A percentile compares a stretch with the other conserved stretches of the same genome.
phyloP scores from a whole-genome alignment of 2,888 invertebrate genomes.

The Meandrusa payeni region DNA sequence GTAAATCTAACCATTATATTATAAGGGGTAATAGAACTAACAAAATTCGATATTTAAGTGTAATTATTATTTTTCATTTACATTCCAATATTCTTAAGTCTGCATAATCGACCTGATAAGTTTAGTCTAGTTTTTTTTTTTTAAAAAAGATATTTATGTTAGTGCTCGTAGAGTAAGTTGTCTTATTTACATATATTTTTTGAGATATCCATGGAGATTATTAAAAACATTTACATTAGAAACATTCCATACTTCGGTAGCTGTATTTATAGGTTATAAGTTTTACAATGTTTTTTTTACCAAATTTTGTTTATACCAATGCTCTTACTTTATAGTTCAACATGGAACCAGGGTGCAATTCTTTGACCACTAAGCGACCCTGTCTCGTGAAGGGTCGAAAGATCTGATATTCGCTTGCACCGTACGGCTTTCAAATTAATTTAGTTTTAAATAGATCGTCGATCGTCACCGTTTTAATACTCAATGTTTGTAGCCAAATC shows the following conservation, averaged over 20 bases:
- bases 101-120: slow-evolving; percentile 59
- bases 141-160: slow-evolving; percentile 38
- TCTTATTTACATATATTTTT: slow-evolving; percentile 35
- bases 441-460: slow-evolving; percentile 27
- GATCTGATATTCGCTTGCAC: not conserved
- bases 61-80: slow-evolving; percentile 42
- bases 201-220: slow-evolving; percentile 60
- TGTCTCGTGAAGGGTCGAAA: not conserved
- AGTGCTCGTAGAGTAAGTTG: slow-evolving; percentile 37
- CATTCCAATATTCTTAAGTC: slow-evolving; percentile 70
- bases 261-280: slow-evolving; percentile 64
- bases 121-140: slow-evolving; percentile 30
- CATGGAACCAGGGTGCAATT: slow-evolving; percentile 41
- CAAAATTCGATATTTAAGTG: slow-evolving; percentile 44
- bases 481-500: slow-evolving; percentile 40
- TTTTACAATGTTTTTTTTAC: slow-evolving; percentile 64
- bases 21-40: slow-evolving; percentile 71
- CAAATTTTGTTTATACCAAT: slow-evolving; percentile 78
- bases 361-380: slow-evolving; percentile 9
- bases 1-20: slow-evolving; percentile 68
- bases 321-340: slow-evolving; percentile 63
- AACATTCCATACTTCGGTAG: slow-evolving; percentile 67
- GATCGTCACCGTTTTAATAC: slow-evolving; percentile 41
- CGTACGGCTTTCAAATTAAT: slow-evolving; percentile 10
- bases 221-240: slow-evolving; percentile 45